Conservation (phyloP, 2,888 invertebrate genomes). For the Caenorhabditis uteleia region DNA sequence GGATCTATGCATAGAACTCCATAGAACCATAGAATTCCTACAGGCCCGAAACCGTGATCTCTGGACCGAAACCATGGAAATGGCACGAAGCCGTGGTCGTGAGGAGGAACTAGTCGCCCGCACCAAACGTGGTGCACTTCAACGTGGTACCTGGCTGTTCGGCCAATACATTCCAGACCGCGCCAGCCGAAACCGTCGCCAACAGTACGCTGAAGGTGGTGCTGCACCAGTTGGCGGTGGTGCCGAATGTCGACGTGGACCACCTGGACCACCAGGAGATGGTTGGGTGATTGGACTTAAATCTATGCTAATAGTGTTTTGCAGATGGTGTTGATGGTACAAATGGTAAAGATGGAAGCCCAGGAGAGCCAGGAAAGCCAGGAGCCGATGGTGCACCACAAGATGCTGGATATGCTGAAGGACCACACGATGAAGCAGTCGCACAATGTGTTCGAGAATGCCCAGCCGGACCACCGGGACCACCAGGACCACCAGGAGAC, state of each 20-base stretch:
- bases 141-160: conserved; percentile 58
- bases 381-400: conserved; percentile 35
- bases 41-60: conserved; percentile 65
- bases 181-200: conserved; percentile 23
- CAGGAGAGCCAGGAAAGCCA: conserved; percentile 60
- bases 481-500: conserved; percentile 64
- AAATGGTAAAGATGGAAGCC: conserved; percentile 53
- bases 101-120: conserved; percentile 29
- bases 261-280: conserved; percentile 51
- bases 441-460: conserved; percentile 61
- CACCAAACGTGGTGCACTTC: conserved; percentile 31
- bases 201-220: conserved; percentile 14
- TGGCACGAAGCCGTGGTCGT: conserved; percentile 37
- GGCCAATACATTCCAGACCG: conserved; percentile 55
- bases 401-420: conserved; percentile 36
- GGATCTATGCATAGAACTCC: no score
- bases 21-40: conserved; percentile 9
- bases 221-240: conserved; percentile 18
- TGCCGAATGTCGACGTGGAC: conserved; percentile 36
- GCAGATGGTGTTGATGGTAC: conserved; percentile 41
- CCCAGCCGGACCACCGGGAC: conserved; percentile 62
- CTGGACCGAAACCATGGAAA: conserved; percentile 65
- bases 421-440: conserved; percentile 36
- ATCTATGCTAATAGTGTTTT: background rate
- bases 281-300: conserved; percentile 6